Conservation (phyloP, 2,888 invertebrate genomes). For the Timandra comae region DNA sequence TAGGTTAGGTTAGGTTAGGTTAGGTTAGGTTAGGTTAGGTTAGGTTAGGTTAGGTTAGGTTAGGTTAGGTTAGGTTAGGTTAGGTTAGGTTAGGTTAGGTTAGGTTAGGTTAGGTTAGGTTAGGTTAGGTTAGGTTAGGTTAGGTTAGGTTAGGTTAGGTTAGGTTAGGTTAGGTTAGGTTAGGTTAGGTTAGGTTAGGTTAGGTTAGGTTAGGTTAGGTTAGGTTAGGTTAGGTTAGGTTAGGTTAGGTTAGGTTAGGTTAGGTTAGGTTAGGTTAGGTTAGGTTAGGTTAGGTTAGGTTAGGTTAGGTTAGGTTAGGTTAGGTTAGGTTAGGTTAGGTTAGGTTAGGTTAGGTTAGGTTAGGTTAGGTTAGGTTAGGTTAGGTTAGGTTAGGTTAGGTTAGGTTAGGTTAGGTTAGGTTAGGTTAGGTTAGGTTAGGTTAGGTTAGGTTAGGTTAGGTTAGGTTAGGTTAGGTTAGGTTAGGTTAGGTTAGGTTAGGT, state of each 20-base stretch:
- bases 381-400: conserved; percentile 10
- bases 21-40: conserved; percentile 23
- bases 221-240: conserved; percentile 11
- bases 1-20: conserved; percentile 22
- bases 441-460: conserved; percentile 12
- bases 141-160: conserved; percentile 19
- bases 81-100: conserved; percentile 14
- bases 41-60: conserved; percentile 17
- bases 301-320: conserved; percentile 12
- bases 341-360: conserved; percentile 11
- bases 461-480: conserved; percentile 8
- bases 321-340: conserved; percentile 10
- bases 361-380: conserved; percentile 7
- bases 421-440: conserved; percentile 10
- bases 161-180: conserved; percentile 15
- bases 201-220: conserved; percentile 8
- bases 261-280: conserved; percentile 12
- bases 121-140: conserved; percentile 14
- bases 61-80: conserved; percentile 19
- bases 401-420: conserved; percentile 12
- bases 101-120: conserved; percentile 17
- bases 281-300: conserved; percentile 12
- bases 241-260: conserved; percentile 10
- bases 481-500: conserved; percentile 5
- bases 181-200: conserved; percentile 7